Base-by-base conservation (phyloP, 2,888 invertebrate genomes). In the Siphonodentalium dalli region DNA sequence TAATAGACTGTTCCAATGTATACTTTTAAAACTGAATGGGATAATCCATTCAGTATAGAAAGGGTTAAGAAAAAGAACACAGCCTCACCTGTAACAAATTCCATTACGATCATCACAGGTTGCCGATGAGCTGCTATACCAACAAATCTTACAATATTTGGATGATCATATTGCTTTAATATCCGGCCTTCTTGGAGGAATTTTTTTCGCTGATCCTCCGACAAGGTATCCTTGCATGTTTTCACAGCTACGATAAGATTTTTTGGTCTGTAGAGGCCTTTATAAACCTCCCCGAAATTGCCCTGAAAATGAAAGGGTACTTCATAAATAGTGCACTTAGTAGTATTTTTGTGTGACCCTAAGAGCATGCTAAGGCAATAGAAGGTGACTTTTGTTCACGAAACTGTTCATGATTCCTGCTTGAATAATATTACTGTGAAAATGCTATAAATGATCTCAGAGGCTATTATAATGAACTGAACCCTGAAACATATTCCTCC, bases 61-160 rank as follows among this genome's bases (percentile, higher is more conserved):
- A 27, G 8, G 21, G 27, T 18, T 3, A 27, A 18, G 3, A 38
- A n/a, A 7, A 33, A 9, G 26, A n/a, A n/a, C 13, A 15, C 15
- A 15, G 11, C 59, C 65, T 31, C 31, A 72, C 74, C 72, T 44
- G 66, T 59, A 2, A 74, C 96, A 58, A 94, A 86, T 84, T 98
- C 98, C 97, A 98, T 97, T 28, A 98, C 95, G 74, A 98, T 96
- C 95, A 97, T 96, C 53, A 98, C 95, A 0, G 98, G 98, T 74
- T 96, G 95, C 77, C 95, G 93, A 82, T 96, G 96, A 61, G 96
- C 96, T 71, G 96, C 97, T 70, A 98, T 96, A 26, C 98, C 98
- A 69, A 96, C 95, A 33, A 98, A 87, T 76, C 92, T 88, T 31
- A 97, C 97, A 63, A 97, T 93, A 83, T 97, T 97, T 0, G 93